phyloP scores from a whole-genome alignment of 1,140 invertebrate species.

The Bombus fervidus region DNA sequence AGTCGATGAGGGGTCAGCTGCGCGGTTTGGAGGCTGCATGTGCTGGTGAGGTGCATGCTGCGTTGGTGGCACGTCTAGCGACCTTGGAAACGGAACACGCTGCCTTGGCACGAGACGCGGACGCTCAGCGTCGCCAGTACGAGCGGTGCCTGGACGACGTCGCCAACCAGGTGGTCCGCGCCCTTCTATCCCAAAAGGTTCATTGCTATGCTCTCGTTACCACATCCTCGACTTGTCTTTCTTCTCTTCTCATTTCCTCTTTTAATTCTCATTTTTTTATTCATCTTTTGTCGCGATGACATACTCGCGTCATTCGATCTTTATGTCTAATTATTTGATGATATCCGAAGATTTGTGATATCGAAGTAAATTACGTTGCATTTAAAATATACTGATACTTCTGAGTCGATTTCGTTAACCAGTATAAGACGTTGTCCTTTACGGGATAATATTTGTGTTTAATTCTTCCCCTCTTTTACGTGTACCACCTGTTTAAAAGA shows the following conservation, averaged over 20 bases:
- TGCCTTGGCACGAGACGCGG: constrained; percentile 84
- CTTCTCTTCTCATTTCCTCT: neutral
- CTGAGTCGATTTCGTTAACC: neutral
- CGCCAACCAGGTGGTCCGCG: constrained; percentile 90
- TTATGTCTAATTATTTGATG: neutral
- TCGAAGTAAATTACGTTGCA: neutral
- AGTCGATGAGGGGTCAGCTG: constrained; percentile 87
- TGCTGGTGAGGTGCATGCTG: constrained; percentile 81
- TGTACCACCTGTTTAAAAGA: neutral
- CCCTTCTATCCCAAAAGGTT: constrained; percentile 92
- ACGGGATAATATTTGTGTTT: neutral
- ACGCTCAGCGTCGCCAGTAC: constrained; percentile 87
- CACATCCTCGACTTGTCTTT: constrained; percentile 42
- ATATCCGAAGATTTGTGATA: neutral
- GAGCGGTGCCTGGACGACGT: constrained; percentile 90
- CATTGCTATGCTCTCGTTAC: constrained; percentile 68
- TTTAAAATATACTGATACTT: neutral
- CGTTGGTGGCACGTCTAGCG: constrained; percentile 85
- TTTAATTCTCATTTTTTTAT: neutral
- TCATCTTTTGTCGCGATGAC: too few relatives aligned
- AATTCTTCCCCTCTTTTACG: neutral
- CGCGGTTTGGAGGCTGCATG: constrained; percentile 84
- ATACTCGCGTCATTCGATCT: neutral
- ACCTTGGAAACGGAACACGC: constrained; percentile 86
- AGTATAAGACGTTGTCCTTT: neutral